phyloP scores from a whole-genome alignment of 2,888 invertebrate genomes.

The Drosophila longiperda region DNA sequence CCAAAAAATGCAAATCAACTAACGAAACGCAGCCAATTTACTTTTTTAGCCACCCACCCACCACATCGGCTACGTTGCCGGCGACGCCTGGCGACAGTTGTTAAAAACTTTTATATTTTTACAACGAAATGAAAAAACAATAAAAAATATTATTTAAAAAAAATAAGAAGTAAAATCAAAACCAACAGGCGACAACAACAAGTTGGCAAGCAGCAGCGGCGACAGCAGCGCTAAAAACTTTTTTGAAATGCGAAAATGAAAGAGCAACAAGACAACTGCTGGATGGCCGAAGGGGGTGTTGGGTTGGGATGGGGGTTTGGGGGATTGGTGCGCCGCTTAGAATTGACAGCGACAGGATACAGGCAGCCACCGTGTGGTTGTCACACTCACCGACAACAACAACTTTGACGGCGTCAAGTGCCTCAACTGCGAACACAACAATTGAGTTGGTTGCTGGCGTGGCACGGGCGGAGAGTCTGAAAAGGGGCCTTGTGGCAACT shows the following conservation, averaged over 20 bases:
- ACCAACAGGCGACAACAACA: slow-evolving; percentile 29
- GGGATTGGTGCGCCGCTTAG: slow-evolving; percentile 42
- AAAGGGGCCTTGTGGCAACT: slow-evolving; percentile 18
- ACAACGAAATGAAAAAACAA: slow-evolving; percentile 78
- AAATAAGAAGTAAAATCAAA: slow-evolving; percentile 24
- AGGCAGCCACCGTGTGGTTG: slow-evolving; percentile 40
- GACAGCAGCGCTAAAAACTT: slow-evolving; percentile 57
- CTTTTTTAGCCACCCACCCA: not conserved
- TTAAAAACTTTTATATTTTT: slow-evolving; percentile 76
- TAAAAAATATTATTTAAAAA: slow-evolving; percentile 58
- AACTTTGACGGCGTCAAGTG: slow-evolving; percentile 64
- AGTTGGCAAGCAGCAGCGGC: slow-evolving; percentile 28
- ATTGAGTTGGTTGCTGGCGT: slow-evolving; percentile 64
- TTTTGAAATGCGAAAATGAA: slow-evolving; percentile 81
- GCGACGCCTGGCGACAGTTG: slow-evolving; percentile 56
- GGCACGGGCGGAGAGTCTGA: not conserved
- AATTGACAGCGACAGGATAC: slow-evolving; percentile 77
- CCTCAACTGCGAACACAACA: slow-evolving; percentile 72
- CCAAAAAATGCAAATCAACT: slow-evolving; percentile 67
- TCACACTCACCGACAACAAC: slow-evolving; percentile 29
- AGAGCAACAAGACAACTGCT: slow-evolving; percentile 67
- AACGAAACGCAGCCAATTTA: slow-evolving; percentile 52
- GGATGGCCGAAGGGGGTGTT: not conserved
- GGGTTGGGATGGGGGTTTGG: not conserved
- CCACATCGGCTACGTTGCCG: not conserved